Conservation (phyloP, 2,888 invertebrate species). For the Tolmerus cingulatus region DNA sequence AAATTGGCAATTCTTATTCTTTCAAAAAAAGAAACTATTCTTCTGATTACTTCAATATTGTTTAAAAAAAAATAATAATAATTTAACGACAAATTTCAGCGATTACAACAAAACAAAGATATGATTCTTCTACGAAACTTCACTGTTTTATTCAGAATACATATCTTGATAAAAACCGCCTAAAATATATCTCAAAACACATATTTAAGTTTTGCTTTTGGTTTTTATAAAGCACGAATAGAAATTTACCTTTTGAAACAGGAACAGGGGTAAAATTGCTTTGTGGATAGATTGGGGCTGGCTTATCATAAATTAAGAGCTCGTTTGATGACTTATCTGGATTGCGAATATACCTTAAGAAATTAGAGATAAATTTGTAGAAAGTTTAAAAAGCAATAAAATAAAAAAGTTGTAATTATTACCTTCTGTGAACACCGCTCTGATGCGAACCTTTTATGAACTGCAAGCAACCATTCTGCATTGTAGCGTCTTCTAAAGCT, state of each 20-base stretch:
- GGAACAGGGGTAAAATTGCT: constrained; percentile 80
- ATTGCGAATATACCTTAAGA: constrained; percentile 69
- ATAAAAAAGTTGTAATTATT: not conserved
- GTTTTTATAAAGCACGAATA: not conserved
- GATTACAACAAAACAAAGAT: no score
- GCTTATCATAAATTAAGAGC: constrained; percentile 73
- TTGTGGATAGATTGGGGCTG: constrained; percentile 74
- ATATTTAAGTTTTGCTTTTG: no score
- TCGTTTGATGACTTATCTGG: constrained; percentile 70
- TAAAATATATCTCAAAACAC: no score
- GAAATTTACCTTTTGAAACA: constrained; percentile 77
- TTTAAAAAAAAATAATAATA: no score
- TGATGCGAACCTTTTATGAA: constrained; percentile 92
- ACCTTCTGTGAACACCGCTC: constrained; percentile 77
- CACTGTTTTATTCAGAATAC: no score
- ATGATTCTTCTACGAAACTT: no score
- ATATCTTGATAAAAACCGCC: no score
- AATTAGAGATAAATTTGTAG: not conserved
- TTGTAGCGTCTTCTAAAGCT: constrained; percentile 90
- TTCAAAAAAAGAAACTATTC: no score
- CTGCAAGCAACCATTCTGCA: constrained; percentile 95
- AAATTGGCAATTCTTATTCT: no score
- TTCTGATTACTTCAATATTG: no score
- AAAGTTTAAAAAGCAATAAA: not conserved
- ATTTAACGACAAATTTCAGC: no score